Percentiles rank a stretch among this genome's conserved stretches.
phyloP scores from a whole-genome alignment of 2,888 invertebrate genomes.

The Meghimatium bilineatum region DNA sequence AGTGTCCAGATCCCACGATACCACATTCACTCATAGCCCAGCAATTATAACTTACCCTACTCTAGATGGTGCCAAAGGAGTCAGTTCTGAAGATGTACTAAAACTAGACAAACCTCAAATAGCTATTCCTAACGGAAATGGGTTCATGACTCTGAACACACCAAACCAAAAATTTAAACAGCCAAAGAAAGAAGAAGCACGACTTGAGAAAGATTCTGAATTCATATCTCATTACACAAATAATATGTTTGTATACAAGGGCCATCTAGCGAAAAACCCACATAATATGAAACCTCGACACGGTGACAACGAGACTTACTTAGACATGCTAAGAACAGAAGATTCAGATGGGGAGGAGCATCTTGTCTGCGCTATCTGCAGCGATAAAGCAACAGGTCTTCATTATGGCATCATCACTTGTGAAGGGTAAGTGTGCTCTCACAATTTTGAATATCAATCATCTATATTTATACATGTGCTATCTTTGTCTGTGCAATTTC shows the following conservation, averaged over 20 bases:
- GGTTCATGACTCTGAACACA: conserved; percentile 15
- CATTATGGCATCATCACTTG: conserved; percentile 99
- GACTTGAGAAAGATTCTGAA: conserved; percentile 55
- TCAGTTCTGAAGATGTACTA: conserved; percentile 40
- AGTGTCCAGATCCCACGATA: conserved; percentile 15
- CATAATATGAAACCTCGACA: conserved; percentile 46
- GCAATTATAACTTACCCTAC: conserved; percentile 50
- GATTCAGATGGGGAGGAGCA: conserved; percentile 85
- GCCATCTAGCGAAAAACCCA: conserved; percentile 58
- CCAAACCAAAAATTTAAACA: conserved; percentile 49
- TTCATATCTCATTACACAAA: conserved; percentile 70
- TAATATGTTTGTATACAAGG: conserved; percentile 64
- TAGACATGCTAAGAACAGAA: conserved; percentile 42
- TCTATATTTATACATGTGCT: neutral
- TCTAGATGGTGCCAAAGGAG: conserved; percentile 44
- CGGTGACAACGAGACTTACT: conserved; percentile 3
- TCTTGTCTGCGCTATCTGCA: conserved; percentile 85
- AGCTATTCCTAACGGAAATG: neutral
- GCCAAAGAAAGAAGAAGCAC: conserved; percentile 48
- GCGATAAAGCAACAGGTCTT: conserved; percentile 97
- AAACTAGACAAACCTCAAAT: conserved; percentile 28
- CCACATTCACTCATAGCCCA: conserved; percentile 39
- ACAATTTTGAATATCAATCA: neutral
- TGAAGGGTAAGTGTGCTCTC: conserved; percentile 85
- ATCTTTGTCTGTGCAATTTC: neutral